Evolutionary conservation across 2,888 invertebrate genomes (phyloP).

Genomic region (Drosophila falleni): DNA sequence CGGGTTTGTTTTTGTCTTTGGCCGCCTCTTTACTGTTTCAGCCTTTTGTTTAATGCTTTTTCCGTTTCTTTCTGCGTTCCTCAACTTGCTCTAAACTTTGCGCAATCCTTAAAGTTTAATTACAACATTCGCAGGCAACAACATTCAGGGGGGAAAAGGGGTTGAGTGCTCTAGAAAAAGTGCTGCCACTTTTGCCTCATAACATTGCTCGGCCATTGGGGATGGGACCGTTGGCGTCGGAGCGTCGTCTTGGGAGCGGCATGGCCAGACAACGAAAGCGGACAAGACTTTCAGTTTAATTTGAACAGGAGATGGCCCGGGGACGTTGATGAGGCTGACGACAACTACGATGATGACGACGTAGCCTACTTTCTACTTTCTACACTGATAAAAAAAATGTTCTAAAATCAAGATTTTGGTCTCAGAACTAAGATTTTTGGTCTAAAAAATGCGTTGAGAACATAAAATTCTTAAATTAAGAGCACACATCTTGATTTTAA

Average conservation of each 20-base stretch:
- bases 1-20: neutral
- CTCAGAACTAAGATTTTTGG: too few species aligned
- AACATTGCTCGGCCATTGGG: slow-evolving; percentile 57
- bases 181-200: slow-evolving; percentile 74
- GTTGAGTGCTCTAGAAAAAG: slow-evolving; percentile 43
- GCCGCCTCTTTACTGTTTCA: slow-evolving; percentile 22
- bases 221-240: slow-evolving; percentile 23
- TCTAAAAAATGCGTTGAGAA: too few species aligned
- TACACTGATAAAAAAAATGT: too few species aligned
- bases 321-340: slow-evolving; percentile 38
- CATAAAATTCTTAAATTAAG: too few species aligned
- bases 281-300: slow-evolving; percentile 78
- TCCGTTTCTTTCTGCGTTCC: slow-evolving; percentile 19
- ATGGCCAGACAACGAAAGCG: slow-evolving; percentile 55
- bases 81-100: slow-evolving; percentile 53
- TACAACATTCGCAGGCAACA: slow-evolving; percentile 52
- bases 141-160: neutral
- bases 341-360: slow-evolving; percentile 37
- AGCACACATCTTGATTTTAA: too few species aligned
- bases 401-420: too few species aligned
- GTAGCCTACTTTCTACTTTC: slow-evolving; percentile 48
- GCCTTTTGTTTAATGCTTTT: slow-evolving; percentile 46
- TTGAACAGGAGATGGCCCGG: slow-evolving; percentile 69
- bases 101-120: slow-evolving; percentile 75
- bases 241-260: slow-evolving; percentile 35